These are phyloP conservation scores for Melanchra persicariae DNA, from an alignment of 2,888 invertebrate species.

Conservation along the genomic window DNA sequence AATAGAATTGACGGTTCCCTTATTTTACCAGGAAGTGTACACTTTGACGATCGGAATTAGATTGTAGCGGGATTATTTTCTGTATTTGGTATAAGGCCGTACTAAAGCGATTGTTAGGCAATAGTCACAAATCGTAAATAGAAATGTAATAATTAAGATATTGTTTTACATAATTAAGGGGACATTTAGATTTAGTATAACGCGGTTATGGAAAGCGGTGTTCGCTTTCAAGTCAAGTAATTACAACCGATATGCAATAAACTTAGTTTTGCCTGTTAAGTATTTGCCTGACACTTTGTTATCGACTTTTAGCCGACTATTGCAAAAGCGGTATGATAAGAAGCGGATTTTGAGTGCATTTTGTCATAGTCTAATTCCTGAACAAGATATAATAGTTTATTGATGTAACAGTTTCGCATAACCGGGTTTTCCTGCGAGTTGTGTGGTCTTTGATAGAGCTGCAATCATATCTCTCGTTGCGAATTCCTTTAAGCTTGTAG, in stretches of 20 bases:
- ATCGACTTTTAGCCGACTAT: conserved; percentile 1
- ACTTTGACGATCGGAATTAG: conserved; percentile 60
- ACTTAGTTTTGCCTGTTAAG: conserved; percentile 22
- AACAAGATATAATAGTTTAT: conserved; percentile 14
- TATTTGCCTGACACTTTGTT: conserved; percentile 42
- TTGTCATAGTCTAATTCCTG: conserved; percentile 25
- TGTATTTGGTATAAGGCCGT: conserved; percentile 64
- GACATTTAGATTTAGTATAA: conserved; percentile 75
- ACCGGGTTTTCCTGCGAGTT: conserved; percentile 11
- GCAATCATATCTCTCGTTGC: conserved; percentile 1
- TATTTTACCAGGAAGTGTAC: conserved; percentile 63
- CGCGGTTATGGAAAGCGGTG: conserved; percentile 74
- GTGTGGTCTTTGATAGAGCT: conserved; percentile 32
- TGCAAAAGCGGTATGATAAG: conserved; percentile 31
- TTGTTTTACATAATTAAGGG: conserved; percentile 79
- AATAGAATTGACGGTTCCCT: conserved; percentile 56
- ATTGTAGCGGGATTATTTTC: conserved; percentile 62
- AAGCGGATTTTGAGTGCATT: conserved; percentile 28
- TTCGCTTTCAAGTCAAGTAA: conserved; percentile 67
- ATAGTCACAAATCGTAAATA: conserved; percentile 62
- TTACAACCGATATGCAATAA: conserved; percentile 43
- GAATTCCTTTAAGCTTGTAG: conserved; percentile 6
- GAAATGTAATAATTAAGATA: conserved; percentile 82
- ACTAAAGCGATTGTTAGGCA: conserved; percentile 54
- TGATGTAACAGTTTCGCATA: conserved; percentile 19